Base-by-base conservation (phyloP, 2,797 vertebrate species). In the Sebastes steindachneri region DNA sequence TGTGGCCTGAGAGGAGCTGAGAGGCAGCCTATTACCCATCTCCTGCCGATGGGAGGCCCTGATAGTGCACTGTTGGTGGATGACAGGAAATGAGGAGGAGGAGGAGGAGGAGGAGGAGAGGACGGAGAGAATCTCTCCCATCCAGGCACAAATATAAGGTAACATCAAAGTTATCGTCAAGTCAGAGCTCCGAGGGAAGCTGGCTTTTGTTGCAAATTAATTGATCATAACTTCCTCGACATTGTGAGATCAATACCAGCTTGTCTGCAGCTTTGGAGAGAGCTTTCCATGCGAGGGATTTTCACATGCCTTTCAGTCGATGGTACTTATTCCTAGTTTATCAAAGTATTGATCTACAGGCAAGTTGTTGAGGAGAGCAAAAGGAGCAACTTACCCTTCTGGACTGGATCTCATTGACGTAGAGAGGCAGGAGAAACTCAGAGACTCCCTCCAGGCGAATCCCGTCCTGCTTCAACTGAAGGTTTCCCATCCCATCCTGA, bases 401-500 rank as follows among this genome's bases (percentile, higher is more conserved):
- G 87, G 97, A 98, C 93, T 96, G 97, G 92, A 98, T 97, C 96
- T 98, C 97, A 88, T 96, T 97, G 92, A 97, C 97, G 77, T 98
- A 98, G 85, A 98, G 94, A 86, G 97, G 97, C 86, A 96, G 96
- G 73, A 97, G 96, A 93, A 98, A 98, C 95, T 98, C 97, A 65
- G 97, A 97, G 94, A 97, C 93, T 88, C 97, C 97, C 95, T 98
- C 97, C 92, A 98, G 96, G 75, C 95, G 96, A 85, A 98, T 95
- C 88, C 97, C 97, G 66, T 97, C 96, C 90, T 95, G 96, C 92
- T 95, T 97, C 94, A 98, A 91, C 95, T 96, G 96, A 85, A 98
- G 96, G 93, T 96, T 97, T 78, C 97, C 97, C 97, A 98, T 98
- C 88, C 97, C 97, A 79, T 96, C 97, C 97, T 98, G 96, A 92